Conservation (phyloP, 2,888 invertebrate species). For the Eupsilia transversa region DNA sequence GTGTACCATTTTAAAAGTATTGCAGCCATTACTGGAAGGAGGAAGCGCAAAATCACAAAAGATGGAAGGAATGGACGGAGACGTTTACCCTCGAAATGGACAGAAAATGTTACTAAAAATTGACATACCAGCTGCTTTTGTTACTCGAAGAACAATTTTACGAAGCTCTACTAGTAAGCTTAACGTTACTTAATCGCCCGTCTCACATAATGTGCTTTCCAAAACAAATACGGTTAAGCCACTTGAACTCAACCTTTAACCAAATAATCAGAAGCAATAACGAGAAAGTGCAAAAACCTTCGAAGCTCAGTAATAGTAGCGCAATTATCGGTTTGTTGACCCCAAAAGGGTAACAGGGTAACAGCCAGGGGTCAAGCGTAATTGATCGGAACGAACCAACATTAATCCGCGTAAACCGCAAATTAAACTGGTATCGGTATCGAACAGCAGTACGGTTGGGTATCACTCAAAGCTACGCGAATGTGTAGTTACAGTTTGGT, state of each 20-base stretch:
- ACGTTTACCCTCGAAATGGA: background rate
- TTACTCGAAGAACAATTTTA: background rate
- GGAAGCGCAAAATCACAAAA: background rate
- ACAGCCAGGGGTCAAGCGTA: constrained; percentile 39
- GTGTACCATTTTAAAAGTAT: background rate
- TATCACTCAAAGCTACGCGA: constrained; percentile 4
- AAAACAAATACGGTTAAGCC: background rate
- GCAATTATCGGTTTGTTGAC: constrained; percentile 49
- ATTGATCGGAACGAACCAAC: constrained; percentile 47
- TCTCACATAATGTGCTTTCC: background rate
- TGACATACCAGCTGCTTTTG: background rate
- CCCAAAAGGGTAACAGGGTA: constrained; percentile 49
- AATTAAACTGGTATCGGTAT: constrained; percentile 42
- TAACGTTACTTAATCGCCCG: background rate
- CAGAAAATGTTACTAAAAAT: background rate
- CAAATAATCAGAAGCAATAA: constrained; percentile 39
- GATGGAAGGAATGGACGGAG: background rate
- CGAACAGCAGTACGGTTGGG: background rate
- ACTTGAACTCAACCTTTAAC: constrained; percentile 23
- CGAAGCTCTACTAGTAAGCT: background rate
- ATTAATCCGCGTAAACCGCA: constrained; percentile 29
- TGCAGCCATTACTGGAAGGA: background rate
- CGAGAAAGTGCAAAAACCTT: constrained; percentile 36
- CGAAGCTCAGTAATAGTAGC: constrained; percentile 31
- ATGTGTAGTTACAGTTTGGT: background rate